Conservation (phyloP, 23 tunicate species). For the Ascidia mentula region DNA sequence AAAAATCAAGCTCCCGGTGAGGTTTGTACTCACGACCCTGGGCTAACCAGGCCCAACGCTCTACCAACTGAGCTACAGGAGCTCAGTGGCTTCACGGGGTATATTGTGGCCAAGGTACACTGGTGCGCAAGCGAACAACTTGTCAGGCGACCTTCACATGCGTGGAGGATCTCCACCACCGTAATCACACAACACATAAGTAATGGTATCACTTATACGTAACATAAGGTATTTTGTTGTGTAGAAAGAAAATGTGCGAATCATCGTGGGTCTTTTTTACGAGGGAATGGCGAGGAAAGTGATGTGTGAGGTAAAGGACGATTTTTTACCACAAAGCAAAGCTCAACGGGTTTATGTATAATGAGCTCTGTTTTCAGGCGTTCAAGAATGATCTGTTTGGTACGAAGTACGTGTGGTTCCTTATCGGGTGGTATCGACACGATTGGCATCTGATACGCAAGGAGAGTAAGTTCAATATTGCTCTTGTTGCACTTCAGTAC, state of each 20-base stretch:
- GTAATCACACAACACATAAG: background rate
- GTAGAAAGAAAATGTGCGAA: constrained; percentile 35
- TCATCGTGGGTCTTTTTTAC: constrained; percentile 40
- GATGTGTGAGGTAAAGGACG: constrained; percentile 26
- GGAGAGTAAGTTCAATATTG: constrained; percentile 5
- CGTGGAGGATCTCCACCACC: too few relatives aligned
- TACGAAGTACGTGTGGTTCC: constrained; percentile 29
- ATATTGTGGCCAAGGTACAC: too few relatives aligned
- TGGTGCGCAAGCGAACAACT: too few relatives aligned
- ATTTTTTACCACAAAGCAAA: background rate
- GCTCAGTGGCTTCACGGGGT: too few relatives aligned
- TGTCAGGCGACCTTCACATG: too few relatives aligned
- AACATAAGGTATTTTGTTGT: background rate
- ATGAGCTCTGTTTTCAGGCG: constrained; percentile 11
- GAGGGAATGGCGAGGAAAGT: constrained; percentile 42
- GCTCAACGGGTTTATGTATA: background rate
- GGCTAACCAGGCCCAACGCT: too few relatives aligned
- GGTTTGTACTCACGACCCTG: too few relatives aligned
- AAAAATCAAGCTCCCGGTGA: too few relatives aligned
- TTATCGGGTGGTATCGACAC: constrained; percentile 40
- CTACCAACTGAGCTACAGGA: too few relatives aligned
- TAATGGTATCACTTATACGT: background rate
- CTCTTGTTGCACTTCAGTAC: too few relatives aligned
- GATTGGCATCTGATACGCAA: constrained; percentile 26
- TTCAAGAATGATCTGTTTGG: constrained; percentile 29